Evolutionary conservation across 2,113 vertebrate genomes (phyloP), one percentile per base, ranked within the genome.

Genomic region (Istiophorus platypterus): DNA sequence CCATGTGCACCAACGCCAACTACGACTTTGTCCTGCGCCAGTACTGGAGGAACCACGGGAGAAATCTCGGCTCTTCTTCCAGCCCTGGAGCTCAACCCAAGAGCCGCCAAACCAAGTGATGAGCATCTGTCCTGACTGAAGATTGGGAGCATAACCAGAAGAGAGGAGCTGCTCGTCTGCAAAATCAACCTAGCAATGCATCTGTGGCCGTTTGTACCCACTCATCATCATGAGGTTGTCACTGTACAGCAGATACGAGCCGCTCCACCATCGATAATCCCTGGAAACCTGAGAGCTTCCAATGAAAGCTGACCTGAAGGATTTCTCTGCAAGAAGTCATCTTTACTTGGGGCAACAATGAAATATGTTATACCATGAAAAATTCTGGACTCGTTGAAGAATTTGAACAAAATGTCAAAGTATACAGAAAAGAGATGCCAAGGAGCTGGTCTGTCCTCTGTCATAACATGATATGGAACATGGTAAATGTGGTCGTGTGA

Each of bases 21-120:
- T 95, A 96, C 7, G 96, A 97, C 93, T 97, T 98, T 75, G 82
- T 97, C 67, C 90, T 98, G n/a, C 93, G 95, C 3, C 93, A 73
- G 75, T 93, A 89, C 74, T 92, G 92, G 93, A 91, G 72, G 81
- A 89, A 54, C 62, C 82, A 86, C 17, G 15, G 85, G 65, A 88
- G 84, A 64, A 73, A 63, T 1, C 41, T 81, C 0, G 81, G 82
- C 66, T 85, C 84, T 7, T 80, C 85, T 7, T 87, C 85, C 56
- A 95, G 94, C 26, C 90, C 91, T 0, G 72, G 86, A 31, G 68
- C 72, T 24, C 75, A 77, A 37, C 65, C 29, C 72, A 84, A 66
- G 77, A 56, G 24, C 27, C 87, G 75, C 9, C 62, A 80, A 5
- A 11, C n/a, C 64, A 94, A 92, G 67, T 92, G 72, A 91, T 79